Base-by-base conservation (phyloP, 92 coral and sea anemone genomes). In the Nematostella vectensis region DNA sequence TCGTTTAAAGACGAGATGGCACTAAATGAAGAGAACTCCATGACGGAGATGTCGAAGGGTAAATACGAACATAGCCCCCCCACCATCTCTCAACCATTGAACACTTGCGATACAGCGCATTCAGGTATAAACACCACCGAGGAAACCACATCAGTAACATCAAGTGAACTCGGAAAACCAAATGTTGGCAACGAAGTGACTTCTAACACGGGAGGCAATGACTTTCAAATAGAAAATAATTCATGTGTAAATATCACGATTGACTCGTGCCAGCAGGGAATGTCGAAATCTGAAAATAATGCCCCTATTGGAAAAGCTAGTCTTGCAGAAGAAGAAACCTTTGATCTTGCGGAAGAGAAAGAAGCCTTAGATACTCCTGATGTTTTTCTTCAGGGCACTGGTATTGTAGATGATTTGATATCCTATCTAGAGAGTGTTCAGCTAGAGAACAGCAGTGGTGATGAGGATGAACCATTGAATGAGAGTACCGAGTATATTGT, bases 401-500 rank as follows among this genome's bases (percentile, higher is more conserved):
- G 47, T 27, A 80, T 85, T 51, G 87, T 85, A 3, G 95, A 81
- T 47, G 95, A 85, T 22, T 56, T 85, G 52, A 80, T 85, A 22
- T 75, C 88, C 4, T 85, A 75, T 59, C 63, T 85, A 47, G 83
- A 80, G 52, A 63, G 81, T 36, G 63, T 85, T 36, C 62, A 66
- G 25, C 42, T 55, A 22, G 95, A 80, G 39, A 68, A 75, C 11
- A 77, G 74, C 43, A 84, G 94, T 29, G 83, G 82, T 24, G 95
- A 71, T 54, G 94, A 79, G 21, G 77, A 73, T 10, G 76, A 67
- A 24, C 44, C 63, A 11, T 36, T 51, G 22, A 24, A 29, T n/a
- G 72, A 56, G 50, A 57, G 56, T 39, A 17, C 12, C 18, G 21
- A 4, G 9, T 6, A 15, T 33, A 19, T 4, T 45, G 21, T 19